These are phyloP conservation scores for Stigmatopora argus DNA, from an alignment of 2,113 vertebrate species.

Conservation along the genomic window DNA sequence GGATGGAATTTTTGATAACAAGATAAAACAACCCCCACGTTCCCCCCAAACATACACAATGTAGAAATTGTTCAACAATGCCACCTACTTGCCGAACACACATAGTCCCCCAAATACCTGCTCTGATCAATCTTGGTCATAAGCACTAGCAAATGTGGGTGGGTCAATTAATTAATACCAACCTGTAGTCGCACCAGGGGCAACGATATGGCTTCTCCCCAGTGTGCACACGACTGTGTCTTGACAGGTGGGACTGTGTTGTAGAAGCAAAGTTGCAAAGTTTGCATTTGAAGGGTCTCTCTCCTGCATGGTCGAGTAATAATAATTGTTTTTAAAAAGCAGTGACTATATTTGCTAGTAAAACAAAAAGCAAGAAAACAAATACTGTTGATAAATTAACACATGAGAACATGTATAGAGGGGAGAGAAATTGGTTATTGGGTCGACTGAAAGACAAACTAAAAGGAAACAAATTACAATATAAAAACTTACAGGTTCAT, in stretches of 20 bases:
- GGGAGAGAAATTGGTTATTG: conserved; percentile 26
- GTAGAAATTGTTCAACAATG: neutral
- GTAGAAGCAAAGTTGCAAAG: conserved; percentile 97
- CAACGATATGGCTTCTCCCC: conserved; percentile 98
- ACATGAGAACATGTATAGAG: conserved; percentile 34
- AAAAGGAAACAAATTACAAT: conserved; percentile 51
- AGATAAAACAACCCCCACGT: conserved; percentile 64
- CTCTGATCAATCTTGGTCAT: conserved; percentile 60
- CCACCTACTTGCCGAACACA: conserved; percentile 1
- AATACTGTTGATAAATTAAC: conserved; percentile 36
- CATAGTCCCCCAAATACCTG: conserved; percentile 4
- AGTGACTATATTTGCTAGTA: conserved; percentile 15
- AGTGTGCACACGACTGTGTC: conserved; percentile 97
- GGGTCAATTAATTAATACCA: conserved; percentile 67
- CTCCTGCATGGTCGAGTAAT: conserved; percentile 73
- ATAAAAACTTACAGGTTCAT: conserved; percentile 55
- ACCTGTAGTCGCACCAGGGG: conserved; percentile 99
- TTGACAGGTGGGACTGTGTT: conserved; percentile 94
- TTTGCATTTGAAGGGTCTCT: conserved; percentile 95
- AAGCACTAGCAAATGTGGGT: conserved; percentile 36
- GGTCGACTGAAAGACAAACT: conserved; percentile 22
- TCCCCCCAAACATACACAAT: no score
- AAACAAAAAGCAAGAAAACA: neutral
- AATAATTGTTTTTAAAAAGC: neutral
- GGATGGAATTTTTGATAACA: conserved; percentile 61